Percentiles rank a stretch among this genome's conserved stretches.
phyloP scores from a whole-genome alignment of 2,888 invertebrate genomes.

The Pristionchus fissidentatus region DNA sequence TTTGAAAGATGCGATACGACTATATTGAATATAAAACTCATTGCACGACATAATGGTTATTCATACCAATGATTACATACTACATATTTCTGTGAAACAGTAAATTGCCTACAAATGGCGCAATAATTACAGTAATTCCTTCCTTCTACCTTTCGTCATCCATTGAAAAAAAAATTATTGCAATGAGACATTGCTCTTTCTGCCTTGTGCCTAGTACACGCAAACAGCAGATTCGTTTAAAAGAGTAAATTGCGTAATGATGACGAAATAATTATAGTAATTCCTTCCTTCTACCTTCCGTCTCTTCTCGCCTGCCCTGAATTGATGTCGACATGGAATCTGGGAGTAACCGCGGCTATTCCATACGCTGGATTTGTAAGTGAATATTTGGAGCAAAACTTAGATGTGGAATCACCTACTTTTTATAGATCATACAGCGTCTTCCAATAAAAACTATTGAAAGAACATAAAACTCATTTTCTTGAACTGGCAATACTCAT shows the following conservation, averaged over 20 bases:
- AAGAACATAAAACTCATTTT: too few relatives aligned
- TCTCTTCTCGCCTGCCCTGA: slow-evolving; percentile 23
- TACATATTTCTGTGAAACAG: too few relatives aligned
- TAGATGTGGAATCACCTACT: not conserved
- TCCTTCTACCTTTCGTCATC: slow-evolving; percentile 43
- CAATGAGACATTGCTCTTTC: too few relatives aligned
- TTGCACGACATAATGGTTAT: too few relatives aligned
- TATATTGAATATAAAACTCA: too few relatives aligned
- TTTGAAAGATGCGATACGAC: too few relatives aligned
- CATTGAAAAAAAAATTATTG: too few relatives aligned
- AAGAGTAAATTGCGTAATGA: not conserved
- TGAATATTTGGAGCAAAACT: not conserved
- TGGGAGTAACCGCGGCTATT: slow-evolving; percentile 40
- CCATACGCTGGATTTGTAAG: slow-evolving; percentile 38
- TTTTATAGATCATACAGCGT: not conserved
- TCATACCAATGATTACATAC: too few relatives aligned
- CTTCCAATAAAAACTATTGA: not conserved
- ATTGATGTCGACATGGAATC: slow-evolving; percentile 34
- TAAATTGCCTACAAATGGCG: not conserved
- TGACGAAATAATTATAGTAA: not conserved
- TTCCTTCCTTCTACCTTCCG: slow-evolving; percentile 43
- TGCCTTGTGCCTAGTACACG: too few relatives aligned
- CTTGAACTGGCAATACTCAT: not conserved
- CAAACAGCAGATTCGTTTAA: too few relatives aligned
- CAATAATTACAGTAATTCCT: not conserved